Percentiles rank a stretch among this genome's conserved stretches.
These are phyloP conservation scores for Drosophila niveifrons DNA, from an alignment of 2,888 invertebrate genomes.

Conservation along the genomic window DNA sequence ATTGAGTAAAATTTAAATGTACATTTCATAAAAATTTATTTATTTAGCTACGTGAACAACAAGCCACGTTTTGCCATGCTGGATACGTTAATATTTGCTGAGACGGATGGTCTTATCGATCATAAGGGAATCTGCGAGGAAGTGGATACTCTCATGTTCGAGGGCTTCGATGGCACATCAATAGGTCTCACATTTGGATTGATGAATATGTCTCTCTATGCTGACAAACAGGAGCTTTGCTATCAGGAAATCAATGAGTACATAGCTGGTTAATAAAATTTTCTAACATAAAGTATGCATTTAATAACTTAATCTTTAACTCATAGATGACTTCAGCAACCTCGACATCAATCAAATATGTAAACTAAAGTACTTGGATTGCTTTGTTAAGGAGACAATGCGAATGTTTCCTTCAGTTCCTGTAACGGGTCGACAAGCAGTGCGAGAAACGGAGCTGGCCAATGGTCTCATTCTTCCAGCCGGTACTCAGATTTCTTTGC, in stretches of 20 bases:
- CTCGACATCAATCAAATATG: conserved; percentile 52
- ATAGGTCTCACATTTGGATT: conserved; percentile 75
- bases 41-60: conserved; percentile 57
- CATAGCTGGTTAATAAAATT: conserved; percentile 29
- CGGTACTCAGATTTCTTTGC: conserved; percentile 63
- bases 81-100: conserved; percentile 75
- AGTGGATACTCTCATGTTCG: conserved; percentile 89
- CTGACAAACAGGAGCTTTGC: conserved; percentile 74
- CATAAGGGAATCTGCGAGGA: conserved; percentile 88
- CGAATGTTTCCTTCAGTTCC: conserved; percentile 89
- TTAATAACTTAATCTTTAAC: too few species aligned
- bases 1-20: neutral
- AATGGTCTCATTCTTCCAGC: conserved; percentile 78
- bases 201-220: conserved; percentile 73
- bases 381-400: conserved; percentile 64
- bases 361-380: conserved; percentile 66
- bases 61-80: conserved; percentile 80
- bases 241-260: conserved; percentile 71
- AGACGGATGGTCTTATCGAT: conserved; percentile 75
- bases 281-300: too few species aligned
- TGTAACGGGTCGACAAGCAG: conserved; percentile 86
- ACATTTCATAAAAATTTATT: neutral
- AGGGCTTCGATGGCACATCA: conserved; percentile 77
- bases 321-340: conserved; percentile 61
- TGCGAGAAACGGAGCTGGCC: conserved; percentile 78